These are phyloP conservation scores for Monopis laevigella DNA, from an alignment of 2,888 invertebrate genomes.

Conservation along the genomic window DNA sequence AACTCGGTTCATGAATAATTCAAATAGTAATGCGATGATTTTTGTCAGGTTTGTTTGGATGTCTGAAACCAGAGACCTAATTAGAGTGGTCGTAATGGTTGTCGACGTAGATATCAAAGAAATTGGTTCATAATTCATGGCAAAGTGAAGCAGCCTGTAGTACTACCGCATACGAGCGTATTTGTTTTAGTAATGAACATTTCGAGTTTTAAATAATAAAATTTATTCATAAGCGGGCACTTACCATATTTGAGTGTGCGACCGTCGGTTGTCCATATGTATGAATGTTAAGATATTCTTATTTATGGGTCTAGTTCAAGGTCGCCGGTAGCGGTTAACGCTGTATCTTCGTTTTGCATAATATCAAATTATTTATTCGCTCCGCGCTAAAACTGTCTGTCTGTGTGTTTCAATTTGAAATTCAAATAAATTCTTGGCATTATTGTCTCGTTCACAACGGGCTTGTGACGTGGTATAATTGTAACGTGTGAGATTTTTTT, in stretches of 20 bases:
- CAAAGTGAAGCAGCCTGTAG: slow-evolving; percentile 47
- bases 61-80: slow-evolving; percentile 12
- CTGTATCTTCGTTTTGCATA: slow-evolving; percentile 61
- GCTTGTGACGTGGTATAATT: slow-evolving; percentile 40
- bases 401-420: slow-evolving; percentile 55
- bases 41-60: slow-evolving; percentile 10
- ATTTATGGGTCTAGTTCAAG: slow-evolving; percentile 66
- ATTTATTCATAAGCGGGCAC: slow-evolving; percentile 65
- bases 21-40: slow-evolving; percentile 14
- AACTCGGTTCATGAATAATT: slow-evolving; percentile 13
- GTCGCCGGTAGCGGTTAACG: slow-evolving; percentile 43
- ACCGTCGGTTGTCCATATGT: slow-evolving; percentile 56
- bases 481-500: slow-evolving; percentile 47
- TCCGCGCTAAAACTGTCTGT: slow-evolving; percentile 55
- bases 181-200: slow-evolving; percentile 69
- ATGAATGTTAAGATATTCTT: slow-evolving; percentile 65
- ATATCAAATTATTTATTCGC: slow-evolving; percentile 66
- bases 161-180: slow-evolving; percentile 58
- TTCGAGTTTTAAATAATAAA: slow-evolving; percentile 66
- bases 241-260: slow-evolving; percentile 64
- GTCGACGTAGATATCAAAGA: slow-evolving; percentile 5
- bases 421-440: slow-evolving; percentile 48
- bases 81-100: slow-evolving; percentile 3
- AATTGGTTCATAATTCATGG: slow-evolving; percentile 10
- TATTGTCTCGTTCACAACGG: slow-evolving; percentile 17